Evolutionary conservation across 2,888 invertebrate species (phyloP), one percentile per base, ranked within the genome.

Genomic region (Sphaerophoria taeniata): DNA sequence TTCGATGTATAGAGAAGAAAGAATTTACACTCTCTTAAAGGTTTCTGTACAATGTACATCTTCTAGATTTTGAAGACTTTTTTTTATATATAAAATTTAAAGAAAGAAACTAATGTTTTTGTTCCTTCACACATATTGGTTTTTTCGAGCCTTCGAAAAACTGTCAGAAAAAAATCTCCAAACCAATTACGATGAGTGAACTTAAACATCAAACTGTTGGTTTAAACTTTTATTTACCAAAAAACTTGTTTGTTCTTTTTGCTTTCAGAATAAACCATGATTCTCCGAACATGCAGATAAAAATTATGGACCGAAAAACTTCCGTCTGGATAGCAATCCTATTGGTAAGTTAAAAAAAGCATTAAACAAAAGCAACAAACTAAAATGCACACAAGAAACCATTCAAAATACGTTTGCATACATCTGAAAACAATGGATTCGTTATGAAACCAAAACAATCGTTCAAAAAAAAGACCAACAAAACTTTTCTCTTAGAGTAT

Each of bases 281-380:
- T 90, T 90, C 89, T 90, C 88, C 89, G 90, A 90, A 90, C 89
- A 90, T 90, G 89, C 89, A 90, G 90, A 90, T 90, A 90, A 90
- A 90, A 89, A 88, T 87, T 87, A 90, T 91, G 91, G 88, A 89
- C 87, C 88, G 88, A 87, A 89, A 89, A 88, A 88, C 88, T 84
- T 88, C 87, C 77, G 80, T 88, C 87, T 89, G 88, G 88, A 89
- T 88, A 88, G 88, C 88, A 88, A 88, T 91, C 88, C 89, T 90
- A 82, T 87, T 90, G 90, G 91, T 91, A 89, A 91, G 90, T 89
- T 12, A 11, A 3, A 82, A 70, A 67, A 34, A 36, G 31, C 24
- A 24, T 24, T 24, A 85, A 73, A n/a, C 5, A 33, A 56, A 67
- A 16, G 3, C 24, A 39, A 24, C 4, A 36, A 78, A 34, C 14